phyloP scores from a whole-genome alignment of 2,888 invertebrate species.

The Prostheceraeus crozeri region DNA sequence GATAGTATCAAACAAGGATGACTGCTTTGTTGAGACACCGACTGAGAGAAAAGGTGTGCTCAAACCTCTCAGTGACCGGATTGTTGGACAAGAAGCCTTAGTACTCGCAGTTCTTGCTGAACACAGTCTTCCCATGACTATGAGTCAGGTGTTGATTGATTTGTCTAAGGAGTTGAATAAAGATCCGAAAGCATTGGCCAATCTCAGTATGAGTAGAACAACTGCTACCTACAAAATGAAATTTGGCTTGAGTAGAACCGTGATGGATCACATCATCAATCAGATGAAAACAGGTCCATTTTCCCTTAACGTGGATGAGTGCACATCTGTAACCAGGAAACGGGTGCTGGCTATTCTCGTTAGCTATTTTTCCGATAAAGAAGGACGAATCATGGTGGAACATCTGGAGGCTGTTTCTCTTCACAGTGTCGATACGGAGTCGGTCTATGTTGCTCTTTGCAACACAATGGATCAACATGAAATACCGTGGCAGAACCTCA shows the following conservation, averaged over 20 bases:
- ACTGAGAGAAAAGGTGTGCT: no score
- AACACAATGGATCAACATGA: not conserved
- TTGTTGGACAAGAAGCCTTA: no score
- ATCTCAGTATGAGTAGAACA: constrained; percentile 38
- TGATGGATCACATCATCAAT: not conserved
- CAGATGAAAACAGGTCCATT: constrained; percentile 31
- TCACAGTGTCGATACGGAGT: constrained; percentile 15
- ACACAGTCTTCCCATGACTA: constrained; percentile 40
- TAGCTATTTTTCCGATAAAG: constrained; percentile 11
- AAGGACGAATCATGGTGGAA: constrained; percentile 12
- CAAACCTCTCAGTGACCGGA: no score
- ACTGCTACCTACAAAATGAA: constrained; percentile 14
- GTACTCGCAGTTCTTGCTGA: constrained; percentile 40
- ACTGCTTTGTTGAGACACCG: no score
- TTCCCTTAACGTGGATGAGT: constrained; percentile 26
- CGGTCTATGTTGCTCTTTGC: not conserved
- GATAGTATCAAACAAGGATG: no score
- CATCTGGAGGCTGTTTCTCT: constrained; percentile 14
- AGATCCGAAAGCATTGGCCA: constrained; percentile 39
- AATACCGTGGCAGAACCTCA: constrained; percentile 32
- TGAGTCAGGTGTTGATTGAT: constrained; percentile 38
- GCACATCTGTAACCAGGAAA: constrained; percentile 8
- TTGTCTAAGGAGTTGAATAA: constrained; percentile 29
- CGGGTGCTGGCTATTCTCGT: not conserved
- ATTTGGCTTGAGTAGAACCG: not conserved